These are phyloP conservation scores for Macrochelys suwanniensis DNA, from an alignment of 2,797 vertebrate species.

Conservation along the genomic window DNA sequence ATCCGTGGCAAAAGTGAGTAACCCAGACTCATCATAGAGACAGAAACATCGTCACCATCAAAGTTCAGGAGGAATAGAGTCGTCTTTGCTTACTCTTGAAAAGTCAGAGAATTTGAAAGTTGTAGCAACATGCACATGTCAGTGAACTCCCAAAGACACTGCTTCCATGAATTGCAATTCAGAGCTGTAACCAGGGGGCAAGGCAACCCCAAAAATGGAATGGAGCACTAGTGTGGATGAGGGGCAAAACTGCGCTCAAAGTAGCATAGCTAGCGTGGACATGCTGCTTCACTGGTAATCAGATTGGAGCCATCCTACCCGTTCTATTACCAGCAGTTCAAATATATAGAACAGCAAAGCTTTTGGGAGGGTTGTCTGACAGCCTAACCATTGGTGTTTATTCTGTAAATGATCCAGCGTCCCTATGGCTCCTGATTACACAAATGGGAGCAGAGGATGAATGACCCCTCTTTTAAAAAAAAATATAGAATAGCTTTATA, in stretches of 20 bases:
- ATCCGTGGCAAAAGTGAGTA: too few species aligned
- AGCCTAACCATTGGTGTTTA: not conserved
- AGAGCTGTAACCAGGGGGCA: too few species aligned
- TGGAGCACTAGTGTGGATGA: too few species aligned
- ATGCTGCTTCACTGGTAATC: not conserved
- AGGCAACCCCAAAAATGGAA: too few species aligned
- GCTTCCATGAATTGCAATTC: too few species aligned
- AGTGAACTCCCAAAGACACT: too few species aligned
- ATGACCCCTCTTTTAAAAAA: not conserved
- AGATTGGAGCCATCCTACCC: not conserved
- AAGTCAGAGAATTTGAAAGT: too few species aligned
- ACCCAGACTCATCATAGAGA: too few species aligned
- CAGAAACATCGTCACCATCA: too few species aligned
- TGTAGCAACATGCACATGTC: too few species aligned
- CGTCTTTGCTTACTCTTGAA: too few species aligned
- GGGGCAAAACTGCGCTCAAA: not conserved
- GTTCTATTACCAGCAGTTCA: not conserved
- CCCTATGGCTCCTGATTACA: not conserved
- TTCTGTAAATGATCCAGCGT: not conserved
- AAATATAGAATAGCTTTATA: not conserved
- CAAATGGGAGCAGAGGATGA: not conserved
- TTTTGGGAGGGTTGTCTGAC: not conserved
- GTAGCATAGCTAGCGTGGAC: not conserved
- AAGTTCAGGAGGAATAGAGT: too few species aligned
- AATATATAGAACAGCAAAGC: not conserved